Conservation (phyloP, 2,113 vertebrate genomes). For the Malaclemys terrapin region DNA sequence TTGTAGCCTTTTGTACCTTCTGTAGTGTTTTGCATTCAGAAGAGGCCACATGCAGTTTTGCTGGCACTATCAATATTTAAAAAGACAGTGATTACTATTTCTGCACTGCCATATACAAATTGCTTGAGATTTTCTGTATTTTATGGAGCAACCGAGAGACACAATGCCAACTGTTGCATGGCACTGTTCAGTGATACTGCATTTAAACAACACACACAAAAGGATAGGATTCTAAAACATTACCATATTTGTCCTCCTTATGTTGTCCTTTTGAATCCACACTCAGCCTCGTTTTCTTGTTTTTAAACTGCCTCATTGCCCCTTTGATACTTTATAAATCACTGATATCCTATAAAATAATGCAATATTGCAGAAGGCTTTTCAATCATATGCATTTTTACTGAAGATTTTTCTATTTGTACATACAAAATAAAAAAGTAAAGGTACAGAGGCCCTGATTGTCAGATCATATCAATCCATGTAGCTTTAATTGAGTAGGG, state of each 20-base stretch:
- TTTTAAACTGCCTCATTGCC: neutral
- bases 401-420: neutral
- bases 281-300: neutral
- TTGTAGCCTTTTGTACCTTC: neutral
- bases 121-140: neutral
- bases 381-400: neutral
- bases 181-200: neutral
- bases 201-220: neutral
- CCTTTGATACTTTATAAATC: neutral
- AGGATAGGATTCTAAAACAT: neutral
- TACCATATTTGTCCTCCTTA: neutral
- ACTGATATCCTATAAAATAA: constrained; percentile 8
- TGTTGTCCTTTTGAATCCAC: constrained; percentile 1
- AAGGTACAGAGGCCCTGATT: neutral
- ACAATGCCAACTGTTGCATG: neutral
- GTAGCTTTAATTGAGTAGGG: neutral
- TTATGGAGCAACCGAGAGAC: neutral
- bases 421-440: neutral
- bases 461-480: neutral
- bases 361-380: neutral
- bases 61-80: neutral
- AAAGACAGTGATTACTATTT: neutral
- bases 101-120: neutral
- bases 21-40: neutral
- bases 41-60: neutral